A percentile compares a stretch with the other conserved stretches of the same genome.
phyloP scores from a whole-genome alignment of 2,113 vertebrate genomes.

The Erythrolamprus reginae region DNA sequence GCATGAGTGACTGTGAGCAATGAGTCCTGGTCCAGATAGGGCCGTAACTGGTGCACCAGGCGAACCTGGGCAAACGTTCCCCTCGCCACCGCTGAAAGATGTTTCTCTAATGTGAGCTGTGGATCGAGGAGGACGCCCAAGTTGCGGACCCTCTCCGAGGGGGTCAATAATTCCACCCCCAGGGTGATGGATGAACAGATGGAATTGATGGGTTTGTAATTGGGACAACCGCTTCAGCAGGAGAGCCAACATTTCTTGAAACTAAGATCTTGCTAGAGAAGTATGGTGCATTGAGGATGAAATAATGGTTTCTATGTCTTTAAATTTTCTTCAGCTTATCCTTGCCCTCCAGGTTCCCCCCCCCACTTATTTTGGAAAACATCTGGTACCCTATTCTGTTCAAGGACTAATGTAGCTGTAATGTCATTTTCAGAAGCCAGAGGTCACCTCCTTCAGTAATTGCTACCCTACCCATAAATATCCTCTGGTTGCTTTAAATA shows the following conservation, averaged over 20 bases:
- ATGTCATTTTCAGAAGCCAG: neutral
- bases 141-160: too few relatives aligned
- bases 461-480: slow-evolving; percentile 2
- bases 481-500: neutral
- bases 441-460: neutral
- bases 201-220: neutral
- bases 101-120: too few relatives aligned
- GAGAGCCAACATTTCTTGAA: neutral
- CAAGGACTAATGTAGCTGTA: neutral
- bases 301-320: neutral
- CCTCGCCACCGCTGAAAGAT: too few relatives aligned
- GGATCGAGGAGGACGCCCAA: too few relatives aligned
- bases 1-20: too few relatives aligned
- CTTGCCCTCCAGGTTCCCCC: neutral
- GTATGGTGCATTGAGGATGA: neutral
- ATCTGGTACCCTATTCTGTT: slow-evolving; percentile 13
- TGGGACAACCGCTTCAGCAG: neutral
- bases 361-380: slow-evolving; percentile 24
- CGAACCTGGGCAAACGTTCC: too few relatives aligned
- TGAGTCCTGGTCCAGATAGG: too few relatives aligned
- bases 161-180: too few relatives aligned
- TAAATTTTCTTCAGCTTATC: neutral
- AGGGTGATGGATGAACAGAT: too few relatives aligned
- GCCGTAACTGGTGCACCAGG: too few relatives aligned
- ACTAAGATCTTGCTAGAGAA: slow-evolving; percentile 19